Conservation (phyloP, 92 coral and sea anemone species). For the Blastomussa wellsi region DNA sequence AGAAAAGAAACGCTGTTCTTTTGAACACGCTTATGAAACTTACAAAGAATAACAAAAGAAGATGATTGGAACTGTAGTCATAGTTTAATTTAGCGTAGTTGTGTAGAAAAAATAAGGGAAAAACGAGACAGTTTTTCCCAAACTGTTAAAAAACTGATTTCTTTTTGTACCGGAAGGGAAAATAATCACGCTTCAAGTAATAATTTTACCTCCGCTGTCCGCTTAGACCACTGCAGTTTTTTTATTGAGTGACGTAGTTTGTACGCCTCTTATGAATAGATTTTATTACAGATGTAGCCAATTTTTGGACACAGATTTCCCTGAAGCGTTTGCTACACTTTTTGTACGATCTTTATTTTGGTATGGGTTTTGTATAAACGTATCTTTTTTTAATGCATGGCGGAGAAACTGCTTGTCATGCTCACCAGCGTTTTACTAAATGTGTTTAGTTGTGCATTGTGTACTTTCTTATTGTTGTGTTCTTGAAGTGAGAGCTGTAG, state of each 20-base stretch:
- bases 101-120: neutral
- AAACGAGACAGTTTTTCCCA: neutral
- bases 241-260: neutral
- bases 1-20: conserved; percentile 59
- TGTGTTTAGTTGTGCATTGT: neutral
- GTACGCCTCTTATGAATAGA: neutral
- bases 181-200: neutral
- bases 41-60: conserved; percentile 42
- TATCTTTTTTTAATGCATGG: conserved; percentile 4
- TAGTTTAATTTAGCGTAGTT: neutral
- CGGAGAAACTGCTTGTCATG: neutral
- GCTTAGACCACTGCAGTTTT: neutral
- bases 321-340: neutral
- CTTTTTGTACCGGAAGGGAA: neutral
- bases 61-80: neutral
- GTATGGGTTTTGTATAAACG: neutral
- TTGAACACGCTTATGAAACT: conserved; percentile 62
- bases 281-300: neutral
- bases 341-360: conserved; percentile 1
- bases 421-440: neutral
- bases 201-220: neutral
- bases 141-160: neutral
- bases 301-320: neutral
- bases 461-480: neutral
- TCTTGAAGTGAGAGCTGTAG: neutral